phyloP scores from a whole-genome alignment of 2,888 invertebrate species.

The Drosophila kambysellisi region DNA sequence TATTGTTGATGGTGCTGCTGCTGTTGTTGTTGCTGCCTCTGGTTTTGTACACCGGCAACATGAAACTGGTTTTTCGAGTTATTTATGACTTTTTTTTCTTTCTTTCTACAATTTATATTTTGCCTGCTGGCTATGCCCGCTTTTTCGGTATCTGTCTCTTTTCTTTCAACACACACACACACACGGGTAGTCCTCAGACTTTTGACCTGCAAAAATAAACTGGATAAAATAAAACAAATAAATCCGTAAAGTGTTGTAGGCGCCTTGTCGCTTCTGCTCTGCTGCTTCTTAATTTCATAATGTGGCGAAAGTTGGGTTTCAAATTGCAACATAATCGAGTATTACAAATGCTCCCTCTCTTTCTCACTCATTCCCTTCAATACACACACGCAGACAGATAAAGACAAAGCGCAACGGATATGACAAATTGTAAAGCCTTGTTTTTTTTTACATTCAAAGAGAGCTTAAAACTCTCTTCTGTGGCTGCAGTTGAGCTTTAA shows the following conservation, averaged over 20 bases:
- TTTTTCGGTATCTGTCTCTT: constrained; percentile 70
- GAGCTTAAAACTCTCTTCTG: constrained; percentile 21
- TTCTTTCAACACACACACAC: constrained; percentile 24
- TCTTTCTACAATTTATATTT: constrained; percentile 71
- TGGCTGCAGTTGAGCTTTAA: constrained; percentile 54
- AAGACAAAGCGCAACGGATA: constrained; percentile 65
- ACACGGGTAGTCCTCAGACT: constrained; percentile 55
- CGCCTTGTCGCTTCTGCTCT: constrained; percentile 10
- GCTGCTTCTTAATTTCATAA: constrained; percentile 69
- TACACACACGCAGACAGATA: constrained; percentile 16
- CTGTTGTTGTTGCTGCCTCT: constrained; percentile 48
- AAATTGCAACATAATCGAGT: constrained; percentile 60
- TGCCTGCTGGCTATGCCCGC: constrained; percentile 48
- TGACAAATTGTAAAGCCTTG: constrained; percentile 69
- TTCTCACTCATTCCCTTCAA: not conserved
- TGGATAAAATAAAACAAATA: constrained; percentile 15
- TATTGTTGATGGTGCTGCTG: constrained; percentile 58
- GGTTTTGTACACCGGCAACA: constrained; percentile 78
- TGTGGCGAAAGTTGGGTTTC: constrained; percentile 73
- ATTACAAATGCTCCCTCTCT: constrained; percentile 6
- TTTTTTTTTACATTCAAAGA: constrained; percentile 22
- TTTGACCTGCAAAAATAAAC: constrained; percentile 74
- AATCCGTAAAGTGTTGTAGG: constrained; percentile 14
- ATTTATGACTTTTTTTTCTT: constrained; percentile 73
- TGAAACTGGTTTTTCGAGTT: constrained; percentile 80